Percentiles rank a stretch among this genome's conserved stretches.
Conservation (phyloP, 2,797 vertebrate species). For the Salmo trutta region DNA sequence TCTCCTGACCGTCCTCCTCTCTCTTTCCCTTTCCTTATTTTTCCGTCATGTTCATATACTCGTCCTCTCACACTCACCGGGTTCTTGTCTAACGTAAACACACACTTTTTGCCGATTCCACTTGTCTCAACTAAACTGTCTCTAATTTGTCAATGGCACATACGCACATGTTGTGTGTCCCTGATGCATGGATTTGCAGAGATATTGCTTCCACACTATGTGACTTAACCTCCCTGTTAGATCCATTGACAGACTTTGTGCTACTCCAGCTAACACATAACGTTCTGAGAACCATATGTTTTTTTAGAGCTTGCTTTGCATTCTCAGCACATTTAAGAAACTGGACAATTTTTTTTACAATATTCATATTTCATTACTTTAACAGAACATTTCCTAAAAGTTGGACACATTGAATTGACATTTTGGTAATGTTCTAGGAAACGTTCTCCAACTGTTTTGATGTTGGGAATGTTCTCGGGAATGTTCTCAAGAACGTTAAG, state of each 20-base stretch:
- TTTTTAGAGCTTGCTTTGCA: background rate
- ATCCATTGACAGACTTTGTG: background rate
- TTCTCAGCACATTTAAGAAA: no score
- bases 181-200: background rate
- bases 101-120: conserved; percentile 25
- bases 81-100: conserved; percentile 37
- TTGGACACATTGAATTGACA: no score
- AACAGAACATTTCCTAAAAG: no score
- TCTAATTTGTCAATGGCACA: background rate
- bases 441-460: no score
- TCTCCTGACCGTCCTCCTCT: conserved; percentile 15
- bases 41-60: conserved; percentile 49
- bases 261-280: background rate
- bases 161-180: background rate
- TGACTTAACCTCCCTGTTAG: background rate
- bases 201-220: conserved; percentile 13
- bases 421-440: no score
- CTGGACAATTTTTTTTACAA: no score
- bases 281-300: no score
- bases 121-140: conserved; percentile 21
- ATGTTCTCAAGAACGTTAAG: no score
- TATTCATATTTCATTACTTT: no score
- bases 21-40: background rate
- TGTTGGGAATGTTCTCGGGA: no score
- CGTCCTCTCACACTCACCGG: conserved; percentile 39